Evolutionary conservation across 2,888 invertebrate species (phyloP).

Genomic region (Eupelmus urozonus): DNA sequence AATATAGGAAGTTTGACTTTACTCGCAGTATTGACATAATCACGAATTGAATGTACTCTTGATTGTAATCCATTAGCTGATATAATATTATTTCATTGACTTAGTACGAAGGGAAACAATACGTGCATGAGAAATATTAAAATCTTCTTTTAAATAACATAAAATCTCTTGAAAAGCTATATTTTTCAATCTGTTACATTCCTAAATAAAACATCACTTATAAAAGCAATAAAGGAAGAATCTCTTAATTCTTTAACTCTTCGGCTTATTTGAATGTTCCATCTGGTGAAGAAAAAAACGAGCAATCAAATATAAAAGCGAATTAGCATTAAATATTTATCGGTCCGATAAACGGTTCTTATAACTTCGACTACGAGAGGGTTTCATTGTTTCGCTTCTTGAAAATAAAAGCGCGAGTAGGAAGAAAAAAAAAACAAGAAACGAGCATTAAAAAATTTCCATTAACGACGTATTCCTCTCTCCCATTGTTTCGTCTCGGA

Average conservation of each 20-base stretch:
- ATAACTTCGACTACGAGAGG: slow-evolving; percentile 60
- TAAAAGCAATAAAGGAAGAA: too few species aligned
- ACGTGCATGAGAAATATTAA: too few species aligned
- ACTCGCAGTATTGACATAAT: slow-evolving; percentile 43
- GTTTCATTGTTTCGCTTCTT: slow-evolving; percentile 51
- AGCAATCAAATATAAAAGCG: slow-evolving; percentile 32
- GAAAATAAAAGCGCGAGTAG: neutral
- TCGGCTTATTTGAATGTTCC: too few species aligned
- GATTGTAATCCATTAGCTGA: slow-evolving; percentile 51
- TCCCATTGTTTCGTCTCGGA: slow-evolving; percentile 65
- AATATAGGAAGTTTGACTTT: slow-evolving; percentile 20
- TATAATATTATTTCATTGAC: slow-evolving; percentile 53
- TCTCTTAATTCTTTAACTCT: too few species aligned
- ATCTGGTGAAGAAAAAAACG: neutral
- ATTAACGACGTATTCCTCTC: slow-evolving; percentile 68
- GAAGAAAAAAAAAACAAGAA: slow-evolving; percentile 54
- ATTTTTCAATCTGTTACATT: too few species aligned
- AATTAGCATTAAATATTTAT: slow-evolving; percentile 38
- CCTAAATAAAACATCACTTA: too few species aligned
- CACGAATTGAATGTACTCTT: slow-evolving; percentile 23
- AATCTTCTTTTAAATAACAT: too few species aligned
- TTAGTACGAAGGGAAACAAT: neutral
- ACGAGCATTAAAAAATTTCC: slow-evolving; percentile 63
- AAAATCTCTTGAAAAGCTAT: too few species aligned
- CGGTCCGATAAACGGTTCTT: slow-evolving; percentile 24